Base-by-base conservation (phyloP, 2,888 invertebrate species). In the Andrena bicolor region DNA sequence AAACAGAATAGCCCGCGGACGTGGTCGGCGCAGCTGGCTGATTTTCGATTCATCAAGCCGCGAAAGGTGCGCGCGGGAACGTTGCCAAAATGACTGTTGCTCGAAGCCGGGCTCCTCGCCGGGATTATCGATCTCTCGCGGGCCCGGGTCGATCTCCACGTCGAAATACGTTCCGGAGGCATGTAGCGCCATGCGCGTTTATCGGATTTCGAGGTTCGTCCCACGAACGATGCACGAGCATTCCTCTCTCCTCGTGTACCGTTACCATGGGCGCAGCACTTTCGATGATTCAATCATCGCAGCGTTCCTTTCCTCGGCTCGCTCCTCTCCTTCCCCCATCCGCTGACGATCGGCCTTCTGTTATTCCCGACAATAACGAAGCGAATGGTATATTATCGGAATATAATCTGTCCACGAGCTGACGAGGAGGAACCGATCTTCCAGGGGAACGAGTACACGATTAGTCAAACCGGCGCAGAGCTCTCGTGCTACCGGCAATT, bases 1-100 rank as follows among this genome's bases (percentile, higher is more conserved):
- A 69, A 75, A 51, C 48, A 4, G 69, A 51, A 28, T 49, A 30
- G 10, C 13, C 41, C 63, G 23, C 48, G 30, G 8, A 28, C n/a
- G n/a, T 41, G 41, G 35, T 64, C 35, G n/a, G 8, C 41, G 32
- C 41, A 10, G 66, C 1, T 10, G 74, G 49, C 41, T 53, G 53
- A 61, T 66, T 68, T 76, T 68, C 69, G 68, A 76, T 76, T 71
- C 63, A 51, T 10, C 32, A 61, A 30, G n/a, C 30, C 2, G 49
- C 32, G n/a, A 60, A 76, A 5, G 49, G 10, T 51, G 51, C 32
- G 16, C 30, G 16, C 13, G 76, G 85, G 77, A 85, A 70, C 30
- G 7, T 1, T 8, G 78, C 72, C 82, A 76, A 70, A 72, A 78
- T 70, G 61, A 73, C 70, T 60, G 70, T 82, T 77, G 79, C 78